Percentiles rank a stretch among this genome's conserved stretches.
These are phyloP conservation scores for Troilus luridus DNA, from an alignment of 2,888 invertebrate species.

Conservation along the genomic window DNA sequence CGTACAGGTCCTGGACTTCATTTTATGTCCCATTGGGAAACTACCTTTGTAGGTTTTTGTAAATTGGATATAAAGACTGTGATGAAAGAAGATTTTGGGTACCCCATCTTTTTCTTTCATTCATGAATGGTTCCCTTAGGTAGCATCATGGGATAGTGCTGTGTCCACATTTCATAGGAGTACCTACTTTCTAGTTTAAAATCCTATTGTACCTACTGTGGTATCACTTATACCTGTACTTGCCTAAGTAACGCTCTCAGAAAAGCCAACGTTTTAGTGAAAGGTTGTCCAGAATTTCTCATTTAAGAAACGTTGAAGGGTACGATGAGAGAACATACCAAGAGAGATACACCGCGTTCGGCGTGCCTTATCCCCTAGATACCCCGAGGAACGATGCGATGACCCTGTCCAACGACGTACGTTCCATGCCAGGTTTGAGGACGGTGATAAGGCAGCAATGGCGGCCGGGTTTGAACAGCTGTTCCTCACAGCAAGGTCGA, in stretches of 20 bases:
- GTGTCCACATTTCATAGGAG: too few species aligned
- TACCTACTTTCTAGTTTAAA: too few species aligned
- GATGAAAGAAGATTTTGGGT: too few species aligned
- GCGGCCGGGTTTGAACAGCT: constrained; percentile 21
- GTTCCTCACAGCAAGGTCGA: not conserved
- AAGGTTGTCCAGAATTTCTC: not conserved
- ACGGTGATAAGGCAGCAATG: not conserved
- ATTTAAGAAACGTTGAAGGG: not conserved
- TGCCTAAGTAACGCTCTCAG: not conserved
- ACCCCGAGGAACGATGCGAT: not conserved
- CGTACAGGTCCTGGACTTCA: too few species aligned
- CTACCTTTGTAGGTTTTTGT: too few species aligned
- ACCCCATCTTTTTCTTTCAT: too few species aligned
- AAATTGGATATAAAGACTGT: too few species aligned
- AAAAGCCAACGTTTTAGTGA: not conserved
- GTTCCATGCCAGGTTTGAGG: not conserved
- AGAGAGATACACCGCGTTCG: not conserved
- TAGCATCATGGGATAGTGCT: too few species aligned
- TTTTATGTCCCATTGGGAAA: too few species aligned
- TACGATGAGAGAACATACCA: not conserved
- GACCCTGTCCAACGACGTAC: constrained; percentile 28
- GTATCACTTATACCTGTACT: not conserved
- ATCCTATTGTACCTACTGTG: too few species aligned
- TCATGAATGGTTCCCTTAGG: too few species aligned
- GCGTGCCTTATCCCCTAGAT: not conserved